Conservation (phyloP, 1,140 invertebrate genomes). For the Zelostemma sp. region DNA sequence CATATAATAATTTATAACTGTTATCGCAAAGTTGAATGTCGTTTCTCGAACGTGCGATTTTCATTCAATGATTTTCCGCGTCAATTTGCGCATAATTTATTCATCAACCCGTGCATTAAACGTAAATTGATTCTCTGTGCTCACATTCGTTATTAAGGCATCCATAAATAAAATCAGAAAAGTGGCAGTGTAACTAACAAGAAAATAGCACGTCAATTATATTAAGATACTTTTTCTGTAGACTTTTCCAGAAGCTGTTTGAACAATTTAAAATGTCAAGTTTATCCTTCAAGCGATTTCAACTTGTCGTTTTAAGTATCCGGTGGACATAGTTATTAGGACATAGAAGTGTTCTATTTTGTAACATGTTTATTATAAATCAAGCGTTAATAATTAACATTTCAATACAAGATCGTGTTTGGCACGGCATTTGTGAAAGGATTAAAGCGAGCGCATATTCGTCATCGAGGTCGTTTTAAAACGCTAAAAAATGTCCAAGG, state of each 20-base stretch:
- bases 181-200: too few relatives aligned
- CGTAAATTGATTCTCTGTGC: neutral
- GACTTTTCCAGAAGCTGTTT: too few relatives aligned
- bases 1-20: neutral
- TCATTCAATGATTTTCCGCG: neutral
- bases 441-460: constrained; percentile 23
- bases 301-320: neutral
- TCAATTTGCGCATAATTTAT: neutral
- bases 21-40: neutral
- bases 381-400: constrained; percentile 15
- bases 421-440: constrained; percentile 37
- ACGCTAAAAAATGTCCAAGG: constrained; percentile 24
- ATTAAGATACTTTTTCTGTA: too few relatives aligned
- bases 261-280: too few relatives aligned
- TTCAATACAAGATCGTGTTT: constrained; percentile 12
- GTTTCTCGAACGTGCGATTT: neutral
- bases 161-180: neutral
- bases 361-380: constrained; percentile 14
- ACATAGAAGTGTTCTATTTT: neutral
- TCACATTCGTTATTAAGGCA: neutral
- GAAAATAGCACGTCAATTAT: too few relatives aligned
- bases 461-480: constrained; percentile 23
- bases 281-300: too few relatives aligned
- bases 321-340: too few relatives aligned
- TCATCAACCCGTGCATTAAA: neutral